Evolutionary conservation across 2,888 invertebrate species (phyloP).

Genomic region (Ornithoptera alexandrae): DNA sequence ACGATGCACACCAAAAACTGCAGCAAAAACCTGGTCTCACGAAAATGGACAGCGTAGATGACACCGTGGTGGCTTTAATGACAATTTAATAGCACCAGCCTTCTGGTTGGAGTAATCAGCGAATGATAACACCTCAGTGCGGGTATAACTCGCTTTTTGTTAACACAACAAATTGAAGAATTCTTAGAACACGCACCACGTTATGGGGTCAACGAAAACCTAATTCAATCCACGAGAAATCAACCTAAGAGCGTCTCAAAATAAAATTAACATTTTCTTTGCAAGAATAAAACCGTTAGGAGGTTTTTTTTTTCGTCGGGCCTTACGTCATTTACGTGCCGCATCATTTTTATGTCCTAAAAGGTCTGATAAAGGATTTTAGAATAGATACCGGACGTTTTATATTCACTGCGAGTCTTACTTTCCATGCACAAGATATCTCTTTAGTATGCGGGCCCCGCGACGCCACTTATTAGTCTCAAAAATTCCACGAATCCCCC

Average conservation of each 20-base stretch:
- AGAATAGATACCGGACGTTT: conserved; percentile 59
- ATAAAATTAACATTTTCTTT: conserved; percentile 13
- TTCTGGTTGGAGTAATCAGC: conserved; percentile 72
- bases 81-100: conserved; percentile 77
- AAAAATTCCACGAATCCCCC: conserved; percentile 71
- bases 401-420: conserved; percentile 68
- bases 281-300: conserved; percentile 17
- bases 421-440: conserved; percentile 70
- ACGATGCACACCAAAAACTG: conserved; percentile 68
- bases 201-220: not conserved
- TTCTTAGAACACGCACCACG: conserved; percentile 15
- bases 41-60: conserved; percentile 72
- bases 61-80: conserved; percentile 76
- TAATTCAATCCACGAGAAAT: conserved; percentile 17
- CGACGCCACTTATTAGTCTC: conserved; percentile 76
- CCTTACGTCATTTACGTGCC: conserved; percentile 24
- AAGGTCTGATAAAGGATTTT: conserved; percentile 63
- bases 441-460: conserved; percentile 72
- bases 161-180: conserved; percentile 17
- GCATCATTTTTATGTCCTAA: conserved; percentile 37
- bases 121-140: conserved; percentile 54
- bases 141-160: conserved; percentile 18
- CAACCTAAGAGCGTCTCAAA: conserved; percentile 3
- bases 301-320: conserved; percentile 7
- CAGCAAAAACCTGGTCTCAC: conserved; percentile 72